Conservation (phyloP, 2,113 vertebrate genomes). For the Poeciliopsis prolifica region DNA sequence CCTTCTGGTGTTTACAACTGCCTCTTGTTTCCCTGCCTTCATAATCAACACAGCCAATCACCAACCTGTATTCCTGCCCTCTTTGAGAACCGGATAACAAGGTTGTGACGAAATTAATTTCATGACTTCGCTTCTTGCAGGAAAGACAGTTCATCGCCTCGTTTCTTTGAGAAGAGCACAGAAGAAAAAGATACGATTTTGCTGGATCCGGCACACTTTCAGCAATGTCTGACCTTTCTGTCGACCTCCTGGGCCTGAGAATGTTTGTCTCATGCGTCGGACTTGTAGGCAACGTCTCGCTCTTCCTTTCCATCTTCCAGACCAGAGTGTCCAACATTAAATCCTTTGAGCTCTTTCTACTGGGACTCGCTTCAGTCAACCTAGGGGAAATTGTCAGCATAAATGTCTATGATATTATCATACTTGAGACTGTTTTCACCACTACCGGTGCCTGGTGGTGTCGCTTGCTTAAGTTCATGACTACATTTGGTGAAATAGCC, state of each 20-base stretch:
- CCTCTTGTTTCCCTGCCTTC: slow-evolving; percentile 50
- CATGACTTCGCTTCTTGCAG: not conserved
- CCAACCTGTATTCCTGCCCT: slow-evolving; percentile 27
- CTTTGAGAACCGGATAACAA: slow-evolving; percentile 57
- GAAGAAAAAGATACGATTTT: slow-evolving; percentile 1
- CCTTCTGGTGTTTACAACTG: slow-evolving; percentile 59
- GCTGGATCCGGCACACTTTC: not conserved
- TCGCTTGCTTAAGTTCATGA: slow-evolving; percentile 63
- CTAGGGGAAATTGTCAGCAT: slow-evolving; percentile 73
- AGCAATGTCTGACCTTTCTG: slow-evolving; percentile 32
- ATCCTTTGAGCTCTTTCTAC: slow-evolving; percentile 77
- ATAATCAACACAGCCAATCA: slow-evolving; percentile 69
- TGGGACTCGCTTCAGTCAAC: slow-evolving; percentile 71
- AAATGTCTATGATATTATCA: slow-evolving; percentile 64
- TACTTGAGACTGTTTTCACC: not conserved
- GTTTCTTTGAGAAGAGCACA: slow-evolving; percentile 1
- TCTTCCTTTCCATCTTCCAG: slow-evolving; percentile 64
- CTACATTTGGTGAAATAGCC: slow-evolving; percentile 58
- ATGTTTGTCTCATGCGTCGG: slow-evolving; percentile 64
- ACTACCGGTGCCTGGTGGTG: slow-evolving; percentile 29
- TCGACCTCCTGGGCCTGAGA: slow-evolving; percentile 51
- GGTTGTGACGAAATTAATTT: slow-evolving; percentile 7
- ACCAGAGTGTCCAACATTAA: slow-evolving; percentile 54
- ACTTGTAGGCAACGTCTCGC: slow-evolving; percentile 66
- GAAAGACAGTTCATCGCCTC: not conserved